phyloP scores from a whole-genome alignment of 2,113 vertebrate species.

The Pavo muticus region DNA sequence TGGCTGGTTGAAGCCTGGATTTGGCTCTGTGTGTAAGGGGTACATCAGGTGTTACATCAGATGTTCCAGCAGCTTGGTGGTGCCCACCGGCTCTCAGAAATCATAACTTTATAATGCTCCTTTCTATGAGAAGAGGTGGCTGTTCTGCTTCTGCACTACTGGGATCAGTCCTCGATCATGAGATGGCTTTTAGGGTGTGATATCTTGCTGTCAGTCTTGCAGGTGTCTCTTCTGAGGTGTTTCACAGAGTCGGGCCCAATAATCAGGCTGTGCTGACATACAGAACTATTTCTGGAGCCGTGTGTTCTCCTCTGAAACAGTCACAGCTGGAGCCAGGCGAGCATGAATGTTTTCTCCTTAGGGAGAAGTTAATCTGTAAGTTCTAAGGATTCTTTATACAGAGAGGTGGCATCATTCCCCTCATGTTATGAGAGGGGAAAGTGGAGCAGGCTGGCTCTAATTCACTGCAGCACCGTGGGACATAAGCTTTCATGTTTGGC shows the following conservation, averaged over 20 bases:
- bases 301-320: background rate
- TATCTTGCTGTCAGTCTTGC: background rate
- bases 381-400: background rate
- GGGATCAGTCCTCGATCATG: background rate
- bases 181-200: background rate
- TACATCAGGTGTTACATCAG: background rate
- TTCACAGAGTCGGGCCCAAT: background rate
- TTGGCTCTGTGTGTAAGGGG: no score
- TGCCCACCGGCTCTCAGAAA: background rate
- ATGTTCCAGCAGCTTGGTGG: background rate
- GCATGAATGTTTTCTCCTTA: background rate
- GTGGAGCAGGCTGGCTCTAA: background rate
- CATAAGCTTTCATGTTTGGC: background rate
- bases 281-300: background rate
- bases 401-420: background rate
- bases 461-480: background rate
- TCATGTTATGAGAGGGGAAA: accelerated
- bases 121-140: background rate
- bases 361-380: background rate
- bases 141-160: background rate
- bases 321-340: background rate
- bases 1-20: accelerated
- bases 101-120: accelerated
- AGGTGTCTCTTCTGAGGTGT: accelerated
- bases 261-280: background rate